phyloP scores from a whole-genome alignment of 2,113 vertebrate genomes.

The Oreochromis tanganicae region DNA sequence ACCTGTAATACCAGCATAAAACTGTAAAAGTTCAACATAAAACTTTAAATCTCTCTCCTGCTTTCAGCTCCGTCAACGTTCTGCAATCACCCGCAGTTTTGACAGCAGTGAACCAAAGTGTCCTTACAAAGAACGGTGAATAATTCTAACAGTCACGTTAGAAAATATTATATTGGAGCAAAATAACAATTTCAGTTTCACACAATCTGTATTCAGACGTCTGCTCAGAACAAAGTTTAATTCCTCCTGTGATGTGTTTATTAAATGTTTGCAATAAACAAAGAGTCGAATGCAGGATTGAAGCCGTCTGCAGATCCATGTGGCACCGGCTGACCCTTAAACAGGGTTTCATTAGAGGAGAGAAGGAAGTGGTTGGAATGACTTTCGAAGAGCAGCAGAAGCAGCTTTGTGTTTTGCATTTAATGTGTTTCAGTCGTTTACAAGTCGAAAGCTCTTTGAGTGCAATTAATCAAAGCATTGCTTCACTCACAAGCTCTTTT shows the following conservation, averaged over 20 bases:
- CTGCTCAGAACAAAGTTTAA: not conserved
- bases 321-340: not conserved
- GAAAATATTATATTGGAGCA: not conserved
- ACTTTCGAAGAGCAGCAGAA: not conserved
- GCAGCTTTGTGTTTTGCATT: not conserved
- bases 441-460: not conserved
- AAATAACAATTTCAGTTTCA: not conserved
- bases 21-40: not conserved
- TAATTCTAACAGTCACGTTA: not conserved
- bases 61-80: not conserved
- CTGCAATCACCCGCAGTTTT: not conserved
- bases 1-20: not conserved
- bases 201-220: not conserved
- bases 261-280: not conserved
- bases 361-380: not conserved
- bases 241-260: not conserved
- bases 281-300: not conserved
- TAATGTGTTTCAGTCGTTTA: not conserved
- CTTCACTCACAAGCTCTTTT: not conserved
- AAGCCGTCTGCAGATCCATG: not conserved
- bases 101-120: not conserved
- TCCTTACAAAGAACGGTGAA: not conserved
- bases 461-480: not conserved
- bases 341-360: not conserved
- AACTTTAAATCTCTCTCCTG: not conserved